Percentiles rank a stretch among this genome's conserved stretches.
These are phyloP conservation scores for Phenganax subtilis DNA, from an alignment of 92 coral and sea anemone species.

Conservation along the genomic window DNA sequence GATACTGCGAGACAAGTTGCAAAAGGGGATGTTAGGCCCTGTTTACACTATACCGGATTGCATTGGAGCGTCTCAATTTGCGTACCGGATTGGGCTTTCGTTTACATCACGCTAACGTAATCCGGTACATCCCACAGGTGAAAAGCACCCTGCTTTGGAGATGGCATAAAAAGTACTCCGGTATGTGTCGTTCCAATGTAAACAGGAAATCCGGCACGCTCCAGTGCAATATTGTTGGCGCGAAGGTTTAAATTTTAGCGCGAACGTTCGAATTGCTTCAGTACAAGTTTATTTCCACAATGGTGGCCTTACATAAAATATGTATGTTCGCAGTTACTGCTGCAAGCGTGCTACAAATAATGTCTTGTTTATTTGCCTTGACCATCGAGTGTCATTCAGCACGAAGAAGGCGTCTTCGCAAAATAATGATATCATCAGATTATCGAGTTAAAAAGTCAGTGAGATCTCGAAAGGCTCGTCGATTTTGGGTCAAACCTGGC, in stretches of 20 bases:
- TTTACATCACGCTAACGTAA: conserved; percentile 37
- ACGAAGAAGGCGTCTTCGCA: neutral
- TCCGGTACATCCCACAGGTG: conserved; percentile 40
- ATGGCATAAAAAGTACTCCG: conserved; percentile 44
- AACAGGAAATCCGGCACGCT: conserved; percentile 25
- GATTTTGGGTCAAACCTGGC: conserved; percentile 56
- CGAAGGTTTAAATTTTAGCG: neutral
- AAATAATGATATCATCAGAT: neutral
- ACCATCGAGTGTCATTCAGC: neutral
- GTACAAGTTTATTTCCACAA: neutral
- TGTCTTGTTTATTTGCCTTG: neutral
- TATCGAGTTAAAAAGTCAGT: neutral
- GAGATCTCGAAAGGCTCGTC: conserved; percentile 1
- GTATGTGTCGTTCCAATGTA: conserved; percentile 40
- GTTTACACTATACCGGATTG: too few species aligned
- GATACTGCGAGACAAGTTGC: neutral
- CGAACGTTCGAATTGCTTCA: too few species aligned
- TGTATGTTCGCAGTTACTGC: neutral
- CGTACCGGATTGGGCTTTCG: neutral
- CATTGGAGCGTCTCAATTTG: too few species aligned
- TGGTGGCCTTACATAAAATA: neutral
- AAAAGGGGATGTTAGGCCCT: conserved; percentile 3
- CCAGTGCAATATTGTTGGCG: conserved; percentile 25
- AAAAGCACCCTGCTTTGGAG: conserved; percentile 42
- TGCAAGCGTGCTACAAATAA: conserved; percentile 19